Percentiles rank a stretch among this genome's conserved stretches.
phyloP scores from a whole-genome alignment of 2,888 invertebrate genomes.

The Eretmocerus hayati region DNA sequence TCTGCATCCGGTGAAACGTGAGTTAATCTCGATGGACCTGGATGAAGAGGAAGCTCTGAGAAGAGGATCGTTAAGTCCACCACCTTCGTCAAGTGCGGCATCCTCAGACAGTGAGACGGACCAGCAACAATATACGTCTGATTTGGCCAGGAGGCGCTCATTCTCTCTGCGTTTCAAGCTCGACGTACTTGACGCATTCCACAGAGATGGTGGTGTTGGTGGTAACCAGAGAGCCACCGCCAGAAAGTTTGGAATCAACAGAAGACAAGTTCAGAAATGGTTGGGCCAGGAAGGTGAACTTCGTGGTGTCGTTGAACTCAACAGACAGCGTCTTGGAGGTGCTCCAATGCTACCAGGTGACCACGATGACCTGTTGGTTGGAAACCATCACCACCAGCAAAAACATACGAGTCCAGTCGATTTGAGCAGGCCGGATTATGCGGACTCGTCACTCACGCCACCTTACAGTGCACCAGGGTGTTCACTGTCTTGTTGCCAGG shows the following conservation, averaged over 20 bases:
- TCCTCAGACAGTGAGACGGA: constrained; percentile 42
- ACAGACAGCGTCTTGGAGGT: constrained; percentile 43
- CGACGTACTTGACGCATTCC: constrained; percentile 48
- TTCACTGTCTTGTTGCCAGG: constrained; percentile 13
- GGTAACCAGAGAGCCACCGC: constrained; percentile 51
- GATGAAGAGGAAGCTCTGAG: constrained; percentile 25
- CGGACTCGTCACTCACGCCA: constrained; percentile 27
- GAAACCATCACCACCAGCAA: too few species aligned
- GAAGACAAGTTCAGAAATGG: constrained; percentile 52
- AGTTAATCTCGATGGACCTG: constrained; percentile 35
- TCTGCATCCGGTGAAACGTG: constrained; percentile 27
- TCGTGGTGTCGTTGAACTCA: constrained; percentile 40
- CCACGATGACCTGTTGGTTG: neutral
- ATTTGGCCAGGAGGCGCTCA: constrained; percentile 44
- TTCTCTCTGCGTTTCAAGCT: constrained; percentile 49
- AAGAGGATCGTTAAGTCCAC: constrained; percentile 35
- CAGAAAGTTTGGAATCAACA: constrained; percentile 49
- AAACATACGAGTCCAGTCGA: constrained; percentile 26
- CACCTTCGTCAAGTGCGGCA: constrained; percentile 22
- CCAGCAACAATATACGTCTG: constrained; percentile 24
- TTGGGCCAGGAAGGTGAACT: constrained; percentile 46
- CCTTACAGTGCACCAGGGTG: constrained; percentile 26
- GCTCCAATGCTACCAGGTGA: neutral
- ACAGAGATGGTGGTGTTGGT: constrained; percentile 43
- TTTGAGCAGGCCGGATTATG: constrained; percentile 22